A percentile compares a stretch with the other conserved stretches of the same genome.
These are phyloP conservation scores for Nyctibius grandis DNA, from an alignment of 2,797 vertebrate species.

Conservation along the genomic window DNA sequence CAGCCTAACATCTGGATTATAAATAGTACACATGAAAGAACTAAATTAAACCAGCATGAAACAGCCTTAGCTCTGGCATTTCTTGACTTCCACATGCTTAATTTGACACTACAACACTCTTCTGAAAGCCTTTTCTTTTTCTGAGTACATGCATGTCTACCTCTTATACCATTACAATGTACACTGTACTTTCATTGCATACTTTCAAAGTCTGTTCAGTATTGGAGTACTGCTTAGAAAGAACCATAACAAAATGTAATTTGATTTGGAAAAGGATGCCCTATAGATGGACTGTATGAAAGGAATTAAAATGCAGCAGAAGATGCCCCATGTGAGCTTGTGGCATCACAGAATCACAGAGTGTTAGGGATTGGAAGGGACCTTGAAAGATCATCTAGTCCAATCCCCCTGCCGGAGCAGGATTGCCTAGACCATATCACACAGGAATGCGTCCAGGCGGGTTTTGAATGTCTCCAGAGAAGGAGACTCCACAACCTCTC, in stretches of 20 bases:
- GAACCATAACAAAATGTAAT: not conserved
- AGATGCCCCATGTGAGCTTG: not conserved
- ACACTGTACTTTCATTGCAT: not conserved
- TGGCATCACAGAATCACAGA: no score
- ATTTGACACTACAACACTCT: not conserved
- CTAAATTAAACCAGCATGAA: not conserved
- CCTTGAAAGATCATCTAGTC: no score
- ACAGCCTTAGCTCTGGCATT: not conserved
- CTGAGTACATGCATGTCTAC: not conserved
- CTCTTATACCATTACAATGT: not conserved
- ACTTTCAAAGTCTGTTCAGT: not conserved
- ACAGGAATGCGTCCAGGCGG: no score
- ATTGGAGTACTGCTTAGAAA: not conserved
- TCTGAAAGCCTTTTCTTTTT: not conserved
- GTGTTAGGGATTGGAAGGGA: no score
- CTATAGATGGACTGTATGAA: not conserved
- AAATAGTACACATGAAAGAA: not conserved
- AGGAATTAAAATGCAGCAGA: not conserved
- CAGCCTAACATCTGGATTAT: not conserved
- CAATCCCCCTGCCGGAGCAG: no score
- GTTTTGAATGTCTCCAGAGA: no score
- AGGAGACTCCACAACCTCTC: no score
- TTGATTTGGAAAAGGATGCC: not conserved
- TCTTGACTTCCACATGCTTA: not conserved
- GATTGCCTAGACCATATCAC: no score